A percentile compares a stretch with the other conserved stretches of the same genome.
Evolutionary conservation across 2,888 invertebrate genomes (phyloP).

Genomic region (Camponotus fellah): DNA sequence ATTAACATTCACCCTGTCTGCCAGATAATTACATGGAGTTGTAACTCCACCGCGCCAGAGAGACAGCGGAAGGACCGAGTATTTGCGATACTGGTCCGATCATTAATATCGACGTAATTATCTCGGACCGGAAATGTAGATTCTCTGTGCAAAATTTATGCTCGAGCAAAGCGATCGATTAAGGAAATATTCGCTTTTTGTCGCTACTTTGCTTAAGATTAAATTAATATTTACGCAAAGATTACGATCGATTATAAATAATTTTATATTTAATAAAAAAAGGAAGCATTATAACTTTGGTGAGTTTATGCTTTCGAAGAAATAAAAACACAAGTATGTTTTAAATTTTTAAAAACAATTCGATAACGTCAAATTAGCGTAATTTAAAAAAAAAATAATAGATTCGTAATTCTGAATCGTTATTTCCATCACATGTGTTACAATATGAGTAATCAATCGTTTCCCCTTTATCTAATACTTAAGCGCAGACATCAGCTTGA

Average conservation of each 20-base stretch:
- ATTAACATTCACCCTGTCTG: constrained; percentile 75
- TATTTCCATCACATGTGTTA: constrained; percentile 7
- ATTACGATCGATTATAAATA: constrained; percentile 7
- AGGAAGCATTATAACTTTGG: background rate
- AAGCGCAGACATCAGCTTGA: constrained; percentile 56
- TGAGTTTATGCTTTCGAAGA: background rate
- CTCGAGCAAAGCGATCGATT: constrained; percentile 42
- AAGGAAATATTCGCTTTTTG: constrained; percentile 20
- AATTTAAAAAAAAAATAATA: background rate
- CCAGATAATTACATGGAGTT: constrained; percentile 77
- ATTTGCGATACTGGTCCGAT: constrained; percentile 65
- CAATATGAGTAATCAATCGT: constrained; percentile 43
- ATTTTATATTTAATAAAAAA: background rate
- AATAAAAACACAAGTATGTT: background rate
- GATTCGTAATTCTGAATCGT: background rate
- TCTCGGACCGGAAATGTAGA: constrained; percentile 39
- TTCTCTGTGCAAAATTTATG: constrained; percentile 39
- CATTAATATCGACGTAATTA: constrained; percentile 73
- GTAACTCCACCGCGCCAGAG: constrained; percentile 64
- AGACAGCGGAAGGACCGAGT: constrained; percentile 56
- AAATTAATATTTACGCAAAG: constrained; percentile 22
- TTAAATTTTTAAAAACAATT: background rate
- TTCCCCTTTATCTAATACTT: background rate
- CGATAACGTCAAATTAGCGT: background rate
- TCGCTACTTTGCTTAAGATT: constrained; percentile 28